phyloP scores from a whole-genome alignment of 2,797 vertebrate species.

The Muscicapa comitata region DNA sequence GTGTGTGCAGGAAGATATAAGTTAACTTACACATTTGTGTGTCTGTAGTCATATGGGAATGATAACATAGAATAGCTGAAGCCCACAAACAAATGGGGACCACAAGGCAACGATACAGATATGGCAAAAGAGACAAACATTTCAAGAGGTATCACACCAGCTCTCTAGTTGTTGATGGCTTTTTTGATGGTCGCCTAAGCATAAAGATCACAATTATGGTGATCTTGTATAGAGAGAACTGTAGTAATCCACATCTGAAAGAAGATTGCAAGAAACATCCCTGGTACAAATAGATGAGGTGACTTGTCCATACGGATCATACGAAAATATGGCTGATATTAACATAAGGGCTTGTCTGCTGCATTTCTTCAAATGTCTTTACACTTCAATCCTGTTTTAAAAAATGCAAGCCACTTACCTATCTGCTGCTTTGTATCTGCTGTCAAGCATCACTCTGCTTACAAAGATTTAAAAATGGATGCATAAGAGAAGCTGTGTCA shows the following conservation, averaged over 20 bases:
- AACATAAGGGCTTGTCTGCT: background rate
- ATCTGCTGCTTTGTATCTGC: background rate
- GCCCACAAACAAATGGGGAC: background rate
- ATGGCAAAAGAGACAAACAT: background rate
- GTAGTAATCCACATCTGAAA: background rate
- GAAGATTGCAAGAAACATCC: background rate
- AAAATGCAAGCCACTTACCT: background rate
- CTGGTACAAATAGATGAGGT: background rate
- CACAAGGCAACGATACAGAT: background rate
- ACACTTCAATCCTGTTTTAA: background rate
- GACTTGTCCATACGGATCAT: background rate
- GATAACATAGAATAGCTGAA: background rate
- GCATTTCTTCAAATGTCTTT: background rate
- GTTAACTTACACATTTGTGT: background rate
- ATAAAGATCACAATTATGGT: background rate
- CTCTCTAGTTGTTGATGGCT: background rate
- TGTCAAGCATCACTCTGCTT: background rate
- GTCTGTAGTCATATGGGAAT: background rate
- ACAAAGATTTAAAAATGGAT: slow-evolving; percentile 14
- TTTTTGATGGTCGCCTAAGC: background rate
- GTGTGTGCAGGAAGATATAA: rapidly evolving
- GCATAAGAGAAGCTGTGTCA: slow-evolving; percentile 5
- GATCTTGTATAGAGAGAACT: background rate
- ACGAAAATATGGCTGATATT: background rate
- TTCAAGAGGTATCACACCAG: background rate